These are phyloP conservation scores for Cataglyphis rosenhaueri DNA, from an alignment of 2,888 invertebrate genomes.

Conservation along the genomic window DNA sequence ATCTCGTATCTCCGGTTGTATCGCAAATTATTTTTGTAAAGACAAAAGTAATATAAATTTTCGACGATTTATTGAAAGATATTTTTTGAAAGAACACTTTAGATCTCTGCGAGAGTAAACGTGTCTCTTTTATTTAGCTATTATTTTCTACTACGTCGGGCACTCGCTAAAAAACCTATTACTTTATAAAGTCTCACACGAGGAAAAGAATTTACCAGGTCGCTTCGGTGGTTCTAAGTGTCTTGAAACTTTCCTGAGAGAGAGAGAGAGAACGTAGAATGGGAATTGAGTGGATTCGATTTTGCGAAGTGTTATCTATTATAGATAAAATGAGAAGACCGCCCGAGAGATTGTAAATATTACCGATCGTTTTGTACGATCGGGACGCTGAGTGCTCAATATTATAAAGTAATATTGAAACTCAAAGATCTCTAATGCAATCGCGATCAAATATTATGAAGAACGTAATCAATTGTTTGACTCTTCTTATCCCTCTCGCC, in stretches of 20 bases:
- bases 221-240: conserved; percentile 50
- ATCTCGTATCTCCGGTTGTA: neutral
- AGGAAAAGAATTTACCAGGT: conserved; percentile 33
- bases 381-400: conserved; percentile 45
- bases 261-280: conserved; percentile 28
- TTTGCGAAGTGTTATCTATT: conserved; percentile 65
- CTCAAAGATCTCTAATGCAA: conserved; percentile 13
- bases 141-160: conserved; percentile 1
- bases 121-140: conserved; percentile 28
- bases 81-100: neutral
- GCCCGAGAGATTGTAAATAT: conserved; percentile 64
- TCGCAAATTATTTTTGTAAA: neutral
- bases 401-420: conserved; percentile 42
- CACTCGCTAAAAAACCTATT: conserved; percentile 35
- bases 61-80: neutral
- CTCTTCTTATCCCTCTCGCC: neutral
- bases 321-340: conserved; percentile 57
- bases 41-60: conserved; percentile 11
- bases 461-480: conserved; percentile 19
- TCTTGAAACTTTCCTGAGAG: conserved; percentile 57
- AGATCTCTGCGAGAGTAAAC: neutral
- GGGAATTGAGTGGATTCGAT: conserved; percentile 71
- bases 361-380: conserved; percentile 53
- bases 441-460: conserved; percentile 31
- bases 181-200: conserved; percentile 39